These are phyloP conservation scores for Scaptomyza montana DNA, from an alignment of 1,140 invertebrate species.

Conservation along the genomic window DNA sequence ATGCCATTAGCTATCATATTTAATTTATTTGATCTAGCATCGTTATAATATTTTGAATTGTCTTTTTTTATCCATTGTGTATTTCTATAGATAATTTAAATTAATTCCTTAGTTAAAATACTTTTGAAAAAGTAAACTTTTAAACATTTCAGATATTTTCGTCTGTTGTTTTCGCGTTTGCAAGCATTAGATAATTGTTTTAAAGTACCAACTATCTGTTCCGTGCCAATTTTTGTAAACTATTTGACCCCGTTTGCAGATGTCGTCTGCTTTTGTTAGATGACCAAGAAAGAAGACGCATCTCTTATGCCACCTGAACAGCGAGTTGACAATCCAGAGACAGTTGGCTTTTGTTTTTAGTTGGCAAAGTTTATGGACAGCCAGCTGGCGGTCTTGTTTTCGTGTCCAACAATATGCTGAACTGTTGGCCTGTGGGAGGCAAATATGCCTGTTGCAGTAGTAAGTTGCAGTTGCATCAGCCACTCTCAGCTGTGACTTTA, in stretches of 20 bases:
- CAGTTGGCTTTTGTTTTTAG: slow-evolving; percentile 42
- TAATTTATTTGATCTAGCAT: no score
- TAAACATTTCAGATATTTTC: no score
- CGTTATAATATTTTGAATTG: no score
- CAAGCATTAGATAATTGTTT: no score
- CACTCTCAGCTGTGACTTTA: slow-evolving; percentile 39
- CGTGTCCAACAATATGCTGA: slow-evolving; percentile 14
- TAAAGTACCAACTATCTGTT: slow-evolving; percentile 2
- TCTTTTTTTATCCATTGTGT: no score
- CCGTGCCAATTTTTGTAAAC: slow-evolving; percentile 6
- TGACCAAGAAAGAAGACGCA: neutral
- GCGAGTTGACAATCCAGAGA: slow-evolving; percentile 18
- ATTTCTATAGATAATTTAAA: no score
- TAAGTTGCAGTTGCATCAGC: slow-evolving; percentile 8
- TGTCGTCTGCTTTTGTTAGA: slow-evolving; percentile 6
- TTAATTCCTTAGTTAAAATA: no score
- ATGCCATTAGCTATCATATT: no score
- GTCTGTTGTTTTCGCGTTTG: neutral
- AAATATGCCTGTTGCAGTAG: slow-evolving; percentile 4
- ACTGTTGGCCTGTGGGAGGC: no score
- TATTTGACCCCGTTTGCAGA: slow-evolving; percentile 2
- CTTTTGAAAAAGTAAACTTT: no score
- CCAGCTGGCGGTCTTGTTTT: slow-evolving; percentile 18
- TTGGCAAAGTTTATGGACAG: slow-evolving; percentile 24
- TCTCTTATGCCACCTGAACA: slow-evolving; percentile 13